Base-by-base conservation (phyloP, 2,113 vertebrate genomes). In the Orycteropus afer region DNA sequence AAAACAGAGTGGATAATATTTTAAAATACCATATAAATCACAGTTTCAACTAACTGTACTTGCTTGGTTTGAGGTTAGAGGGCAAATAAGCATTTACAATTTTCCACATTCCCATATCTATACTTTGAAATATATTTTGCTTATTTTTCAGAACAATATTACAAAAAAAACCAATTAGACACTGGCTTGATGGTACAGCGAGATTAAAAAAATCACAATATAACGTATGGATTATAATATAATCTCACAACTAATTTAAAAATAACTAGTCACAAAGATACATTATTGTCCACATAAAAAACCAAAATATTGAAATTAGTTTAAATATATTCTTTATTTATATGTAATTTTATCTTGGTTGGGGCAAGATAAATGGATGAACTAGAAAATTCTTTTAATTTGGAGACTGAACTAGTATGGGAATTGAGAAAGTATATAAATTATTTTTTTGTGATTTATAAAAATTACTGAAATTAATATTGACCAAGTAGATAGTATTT, bases 11-110 rank as follows among this genome's bases (percentile, higher is more conserved):
- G n/a, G 8, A 6, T 76, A 10, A n/a, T 47, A 42, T 85, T 65
- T 95, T 84, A 83, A 89, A 7, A 82, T 80, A 14, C 80, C 32
- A 92, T 69, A 63, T 40, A 85, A 82, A 53, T 76, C 10, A 32
- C 5, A 91, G 7, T 57, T 94, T 80, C 34, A 67, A 63, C 37
- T 76, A 85, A 80, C 14, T 77, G 17, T 61, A 83, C 20, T 89
- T 93, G n/a, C 11, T 85, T 78, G 34, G 22, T 55, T 76, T 94
- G 74, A 79, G 15, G 32, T 78, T 25, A 92, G 45, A 67, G 15
- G 7, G 4, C 9, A 87, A 57, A 78, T 51, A 55, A 71, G 32
- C 13, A 85, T 45, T 88, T 15, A 42, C 15, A 45, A 27, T 27
- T 45, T 7, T 83, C 34, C 76, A 10, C 20, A 84, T 82, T 13